These are phyloP conservation scores for Rhea americana DNA, from an alignment of 2,113 vertebrate genomes.

Conservation along the genomic window DNA sequence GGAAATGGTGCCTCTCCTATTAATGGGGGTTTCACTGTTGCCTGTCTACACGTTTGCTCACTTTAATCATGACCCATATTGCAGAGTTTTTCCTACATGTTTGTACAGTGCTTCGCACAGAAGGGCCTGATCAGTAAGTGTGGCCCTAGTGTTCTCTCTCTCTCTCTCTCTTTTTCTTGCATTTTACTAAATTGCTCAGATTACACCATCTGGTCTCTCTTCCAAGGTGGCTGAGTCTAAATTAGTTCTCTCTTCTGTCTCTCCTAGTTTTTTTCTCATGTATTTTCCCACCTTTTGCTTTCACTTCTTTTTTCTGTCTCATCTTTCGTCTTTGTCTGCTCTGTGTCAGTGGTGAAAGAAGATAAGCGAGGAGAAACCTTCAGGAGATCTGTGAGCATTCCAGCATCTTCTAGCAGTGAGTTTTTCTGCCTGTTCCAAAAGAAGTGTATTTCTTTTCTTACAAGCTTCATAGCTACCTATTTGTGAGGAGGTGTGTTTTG, in stretches of 20 bases:
- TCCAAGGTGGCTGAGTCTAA: not conserved
- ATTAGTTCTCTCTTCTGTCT: not conserved
- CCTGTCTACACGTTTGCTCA: not conserved
- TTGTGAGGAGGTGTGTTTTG: not conserved
- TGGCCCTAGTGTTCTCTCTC: not conserved
- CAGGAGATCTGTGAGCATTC: not conserved
- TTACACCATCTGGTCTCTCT: not conserved
- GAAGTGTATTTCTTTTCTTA: not conserved
- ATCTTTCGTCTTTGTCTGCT: not conserved
- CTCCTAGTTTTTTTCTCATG: not conserved
- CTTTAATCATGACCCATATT: not conserved
- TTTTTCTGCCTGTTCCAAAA: not conserved
- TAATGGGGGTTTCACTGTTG: too few relatives aligned
- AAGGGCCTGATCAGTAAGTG: too few relatives aligned
- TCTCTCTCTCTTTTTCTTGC: not conserved
- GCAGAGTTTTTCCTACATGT: not conserved
- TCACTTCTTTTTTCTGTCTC: not conserved
- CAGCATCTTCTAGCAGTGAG: fast-evolving
- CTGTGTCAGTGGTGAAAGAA: not conserved
- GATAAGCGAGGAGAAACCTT: not conserved
- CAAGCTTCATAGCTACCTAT: not conserved
- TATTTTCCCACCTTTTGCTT: not conserved
- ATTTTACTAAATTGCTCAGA: too few relatives aligned
- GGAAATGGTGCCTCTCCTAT: not conserved
- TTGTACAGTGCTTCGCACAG: not conserved